Conservation (phyloP, 92 coral and sea anemone species). For the Diadumene lineata region DNA sequence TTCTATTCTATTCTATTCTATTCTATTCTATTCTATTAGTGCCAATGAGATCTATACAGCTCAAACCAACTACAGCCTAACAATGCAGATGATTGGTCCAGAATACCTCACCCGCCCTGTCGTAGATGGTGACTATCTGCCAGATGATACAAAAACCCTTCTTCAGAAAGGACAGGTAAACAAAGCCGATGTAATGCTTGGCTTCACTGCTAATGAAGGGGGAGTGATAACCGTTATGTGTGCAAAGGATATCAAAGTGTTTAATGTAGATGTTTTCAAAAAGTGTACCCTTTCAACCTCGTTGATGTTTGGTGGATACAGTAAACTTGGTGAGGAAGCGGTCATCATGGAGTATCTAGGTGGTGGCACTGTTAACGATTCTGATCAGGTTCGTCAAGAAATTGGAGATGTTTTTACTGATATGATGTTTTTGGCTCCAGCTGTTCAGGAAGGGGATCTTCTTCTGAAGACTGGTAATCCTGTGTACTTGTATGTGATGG, state of each 20-base stretch:
- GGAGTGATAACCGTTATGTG: conserved; percentile 11
- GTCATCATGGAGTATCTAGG: conserved; percentile 34
- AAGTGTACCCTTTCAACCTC: not conserved
- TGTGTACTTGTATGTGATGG: conserved; percentile 33
- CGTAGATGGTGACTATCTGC: conserved; percentile 48
- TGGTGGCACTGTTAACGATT: conserved; percentile 26
- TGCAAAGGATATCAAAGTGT: conserved; percentile 27
- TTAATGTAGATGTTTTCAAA: conserved; percentile 25
- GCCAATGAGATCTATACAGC: conserved; percentile 37
- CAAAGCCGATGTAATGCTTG: conserved; percentile 38
- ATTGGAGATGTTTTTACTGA: conserved; percentile 29
- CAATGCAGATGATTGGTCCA: not conserved
- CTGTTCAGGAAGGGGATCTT: conserved; percentile 36
- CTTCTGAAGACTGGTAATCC: conserved; percentile 15
- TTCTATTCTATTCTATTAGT: conserved; percentile 19
- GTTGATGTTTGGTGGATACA: not conserved
- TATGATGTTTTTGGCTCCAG: conserved; percentile 41
- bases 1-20: not conserved
- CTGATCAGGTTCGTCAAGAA: conserved; percentile 20
- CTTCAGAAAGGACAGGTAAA: conserved; percentile 27
- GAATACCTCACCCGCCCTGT: conserved; percentile 12
- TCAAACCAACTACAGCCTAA: conserved; percentile 16
- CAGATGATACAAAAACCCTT: conserved; percentile 30
- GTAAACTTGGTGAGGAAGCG: conserved; percentile 29
- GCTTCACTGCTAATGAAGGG: conserved; percentile 24